A percentile compares a stretch with the other conserved stretches of the same genome.
These are phyloP conservation scores for Pseudorasbora parva DNA, from an alignment of 2,113 vertebrate genomes.

Conservation along the genomic window DNA sequence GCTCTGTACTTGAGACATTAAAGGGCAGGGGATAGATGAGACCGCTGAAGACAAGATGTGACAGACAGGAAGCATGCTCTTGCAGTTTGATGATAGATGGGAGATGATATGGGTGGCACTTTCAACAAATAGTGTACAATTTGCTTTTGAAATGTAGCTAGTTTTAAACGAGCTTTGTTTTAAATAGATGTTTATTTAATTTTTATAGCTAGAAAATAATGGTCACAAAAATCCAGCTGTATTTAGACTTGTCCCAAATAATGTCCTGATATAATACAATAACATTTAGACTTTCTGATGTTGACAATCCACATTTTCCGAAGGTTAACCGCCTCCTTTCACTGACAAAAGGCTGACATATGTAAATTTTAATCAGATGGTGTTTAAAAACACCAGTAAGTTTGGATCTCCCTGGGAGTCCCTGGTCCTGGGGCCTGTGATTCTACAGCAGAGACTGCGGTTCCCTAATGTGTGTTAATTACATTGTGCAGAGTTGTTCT, in stretches of 20 bases:
- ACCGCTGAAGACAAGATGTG: not conserved
- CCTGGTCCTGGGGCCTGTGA: not conserved
- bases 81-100: conserved; percentile 28
- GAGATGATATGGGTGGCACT: not conserved
- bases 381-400: not conserved
- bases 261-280: not conserved
- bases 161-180: not conserved
- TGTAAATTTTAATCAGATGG: not conserved
- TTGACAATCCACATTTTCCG: not conserved
- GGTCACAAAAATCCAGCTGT: not conserved
- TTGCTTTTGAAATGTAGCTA: not conserved
- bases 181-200: not conserved
- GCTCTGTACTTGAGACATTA: not conserved
- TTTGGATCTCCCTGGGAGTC: not conserved
- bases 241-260: not conserved
- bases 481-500: not conserved
- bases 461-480: not conserved
- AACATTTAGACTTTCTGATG: not conserved
- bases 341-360: not conserved
- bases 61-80: not conserved
- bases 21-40: not conserved
- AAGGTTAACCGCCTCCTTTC: not conserved
- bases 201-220: not conserved
- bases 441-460: not conserved
- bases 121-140: not conserved